Evolutionary conservation across 30 jellyfish, hydroid and myxozoan species (phyloP), one percentile per base, ranked within the genome.

Genomic region (Rhopilema esculentum): DNA sequence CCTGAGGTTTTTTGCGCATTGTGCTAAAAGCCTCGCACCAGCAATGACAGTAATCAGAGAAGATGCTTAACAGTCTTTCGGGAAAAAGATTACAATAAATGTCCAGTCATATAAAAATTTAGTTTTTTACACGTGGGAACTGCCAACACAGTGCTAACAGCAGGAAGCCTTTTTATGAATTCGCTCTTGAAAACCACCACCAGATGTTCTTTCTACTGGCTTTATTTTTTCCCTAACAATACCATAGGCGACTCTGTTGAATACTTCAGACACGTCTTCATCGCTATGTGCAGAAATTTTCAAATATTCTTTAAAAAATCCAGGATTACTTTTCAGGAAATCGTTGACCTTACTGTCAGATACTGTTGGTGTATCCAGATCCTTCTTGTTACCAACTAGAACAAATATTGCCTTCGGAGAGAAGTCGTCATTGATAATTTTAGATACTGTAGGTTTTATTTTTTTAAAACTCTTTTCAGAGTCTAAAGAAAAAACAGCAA

Each of bases 351-450:
- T 62, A 20, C n/a, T 62, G 26, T 48, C 26, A 9, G 86, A 51
- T 6, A 76, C 86, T 24, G 20, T 51, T 48, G 25, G 62, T 15
- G 51, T 19, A 26, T 18, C 31, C 48, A 76, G 32, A 25, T 76
- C 86, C 16, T 27, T 25, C 24, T 76, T 76, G 57, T 76, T 76
- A 27, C 86, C 86, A 51, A 76, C 86, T 0, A 76, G 75, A 27
- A 76, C 25, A 51, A 20, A 76, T 1, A 76, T 7, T 50, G 86
- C 86, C 21, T 76, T 23, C 50, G 86, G 86, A 0, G 86, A 49
- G 16, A 48, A 51, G 29, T 76, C 86, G 30, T 62, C 30, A 48
- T 27, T 19, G 9, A 6, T 48, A 8, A 76, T 76, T 0, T 29
- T 49, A 0, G 53, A 19, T n/a, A 76, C 57, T 0, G 27, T 51